Percentiles rank a stretch among this genome's conserved stretches.
Conservation (phyloP, 1,140 invertebrate species). For the Drosophila teissieri region DNA sequence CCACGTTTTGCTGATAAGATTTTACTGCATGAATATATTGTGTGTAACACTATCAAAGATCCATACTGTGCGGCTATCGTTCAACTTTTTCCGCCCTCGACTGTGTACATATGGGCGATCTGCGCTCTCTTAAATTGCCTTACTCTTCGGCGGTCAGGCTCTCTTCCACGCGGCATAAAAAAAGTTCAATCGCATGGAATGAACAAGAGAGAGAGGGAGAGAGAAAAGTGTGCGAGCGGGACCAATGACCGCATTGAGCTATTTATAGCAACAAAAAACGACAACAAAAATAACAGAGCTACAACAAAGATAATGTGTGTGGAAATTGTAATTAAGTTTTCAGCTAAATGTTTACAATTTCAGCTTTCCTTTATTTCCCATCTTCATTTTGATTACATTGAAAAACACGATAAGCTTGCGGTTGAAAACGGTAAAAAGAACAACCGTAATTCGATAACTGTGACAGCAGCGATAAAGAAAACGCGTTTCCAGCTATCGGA, state of each 20-base stretch:
- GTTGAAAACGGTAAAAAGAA: conserved; percentile 10
- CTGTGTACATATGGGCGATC: conserved; percentile 8
- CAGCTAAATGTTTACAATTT: conserved; percentile 49
- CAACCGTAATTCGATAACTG: conserved; percentile 24
- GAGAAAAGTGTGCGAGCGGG: conserved; percentile 54
- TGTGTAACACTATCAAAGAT: conserved; percentile 17
- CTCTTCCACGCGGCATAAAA: conserved; percentile 62
- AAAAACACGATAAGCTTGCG: conserved; percentile 17
- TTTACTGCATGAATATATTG: conserved; percentile 62
- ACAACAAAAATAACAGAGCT: conserved; percentile 35
- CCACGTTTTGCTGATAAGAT: conserved; percentile 68
- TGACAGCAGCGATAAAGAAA: conserved; percentile 42
- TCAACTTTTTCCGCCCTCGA: conserved; percentile 7
- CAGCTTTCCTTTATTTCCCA: not conserved
- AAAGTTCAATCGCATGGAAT: conserved; percentile 52
- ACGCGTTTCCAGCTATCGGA: conserved; percentile 30
- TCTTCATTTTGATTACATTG: conserved; percentile 8
- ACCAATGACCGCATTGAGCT: conserved; percentile 80
- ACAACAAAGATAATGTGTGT: conserved; percentile 49
- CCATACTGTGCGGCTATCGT: conserved; percentile 40
- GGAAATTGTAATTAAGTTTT: conserved; percentile 78
- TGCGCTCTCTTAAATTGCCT: conserved; percentile 1
- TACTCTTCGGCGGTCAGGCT: conserved; percentile 5
- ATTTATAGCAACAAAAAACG: conserved; percentile 67
- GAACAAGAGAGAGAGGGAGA: conserved; percentile 17